Conservation (phyloP, 2,888 invertebrate species). For the Gastrophysa polygoni region DNA sequence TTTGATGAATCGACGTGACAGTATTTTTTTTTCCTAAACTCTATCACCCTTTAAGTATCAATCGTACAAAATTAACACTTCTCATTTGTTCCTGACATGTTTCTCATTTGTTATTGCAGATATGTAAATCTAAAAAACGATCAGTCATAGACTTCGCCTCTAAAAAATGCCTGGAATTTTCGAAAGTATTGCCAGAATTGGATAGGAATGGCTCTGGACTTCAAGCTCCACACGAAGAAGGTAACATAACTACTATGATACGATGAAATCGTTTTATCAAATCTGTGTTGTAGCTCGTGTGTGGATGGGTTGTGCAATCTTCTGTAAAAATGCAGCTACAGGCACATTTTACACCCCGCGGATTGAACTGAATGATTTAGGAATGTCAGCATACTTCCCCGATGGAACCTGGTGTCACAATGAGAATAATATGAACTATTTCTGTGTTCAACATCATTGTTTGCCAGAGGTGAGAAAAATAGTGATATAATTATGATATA, state of each 20-base stretch:
- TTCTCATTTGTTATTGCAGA: conserved; percentile 41
- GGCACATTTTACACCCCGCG: conserved; percentile 77
- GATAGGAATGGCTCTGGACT: conserved; percentile 72
- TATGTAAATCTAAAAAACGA: conserved; percentile 62
- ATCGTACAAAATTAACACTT: background rate
- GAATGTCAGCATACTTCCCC: conserved; percentile 76
- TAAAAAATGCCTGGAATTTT: conserved; percentile 69
- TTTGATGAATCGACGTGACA: too few relatives aligned
- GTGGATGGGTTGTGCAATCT: conserved; percentile 83
- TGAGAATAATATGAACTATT: conserved; percentile 69
- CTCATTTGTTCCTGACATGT: background rate
- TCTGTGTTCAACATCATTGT: conserved; percentile 77
- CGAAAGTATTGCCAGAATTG: conserved; percentile 64
- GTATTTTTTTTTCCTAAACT: too few relatives aligned
- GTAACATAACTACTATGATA: conserved; percentile 51
- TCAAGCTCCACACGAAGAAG: conserved; percentile 75
- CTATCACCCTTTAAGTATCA: too few relatives aligned
- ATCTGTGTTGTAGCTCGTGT: conserved; percentile 62
- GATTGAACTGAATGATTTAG: conserved; percentile 75
- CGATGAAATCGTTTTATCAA: background rate
- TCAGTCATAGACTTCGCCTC: conserved; percentile 66
- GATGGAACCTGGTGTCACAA: conserved; percentile 83
- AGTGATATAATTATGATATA: too few relatives aligned
- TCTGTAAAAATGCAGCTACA: conserved; percentile 70
- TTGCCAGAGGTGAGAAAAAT: conserved; percentile 70